Evolutionary conservation across 2,113 vertebrate genomes (phyloP).

Genomic region (Tachysurus fulvidraco): DNA sequence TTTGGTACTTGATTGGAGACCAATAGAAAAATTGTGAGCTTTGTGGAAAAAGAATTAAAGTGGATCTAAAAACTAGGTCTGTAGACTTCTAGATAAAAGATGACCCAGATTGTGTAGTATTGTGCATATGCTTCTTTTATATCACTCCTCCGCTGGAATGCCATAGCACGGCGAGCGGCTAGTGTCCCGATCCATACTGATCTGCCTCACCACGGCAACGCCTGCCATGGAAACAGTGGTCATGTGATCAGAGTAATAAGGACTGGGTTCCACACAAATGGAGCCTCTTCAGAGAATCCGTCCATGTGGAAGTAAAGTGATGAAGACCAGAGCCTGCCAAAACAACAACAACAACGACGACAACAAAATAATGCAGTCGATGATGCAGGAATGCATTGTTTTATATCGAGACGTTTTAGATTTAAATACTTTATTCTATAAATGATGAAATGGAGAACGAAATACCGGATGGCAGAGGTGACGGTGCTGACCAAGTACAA

Average conservation of each 20-base stretch:
- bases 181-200: constrained; percentile 26
- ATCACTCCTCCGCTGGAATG: constrained; percentile 6
- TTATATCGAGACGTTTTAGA: neutral
- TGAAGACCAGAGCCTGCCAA: neutral
- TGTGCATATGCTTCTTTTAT: neutral
- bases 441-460: too few relatives aligned
- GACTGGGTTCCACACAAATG: constrained; percentile 42
- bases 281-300: constrained; percentile 41
- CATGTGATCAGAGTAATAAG: constrained; percentile 46
- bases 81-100: neutral
- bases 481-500: constrained; percentile 37
- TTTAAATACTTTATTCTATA: neutral
- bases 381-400: neutral
- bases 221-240: constrained; percentile 49
- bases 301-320: constrained; percentile 51
- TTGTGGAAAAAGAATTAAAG: neutral
- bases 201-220: constrained; percentile 42
- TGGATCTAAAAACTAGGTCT: neutral
- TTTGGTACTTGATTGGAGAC: neutral
- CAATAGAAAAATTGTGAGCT: neutral
- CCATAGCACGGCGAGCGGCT: neutral
- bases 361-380: neutral
- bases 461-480: neutral
- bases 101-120: neutral
- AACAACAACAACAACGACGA: neutral